Percentiles rank a stretch among this genome's conserved stretches.
phyloP scores from a whole-genome alignment of 2,797 vertebrate genomes.

The Protonibea diacanthus region DNA sequence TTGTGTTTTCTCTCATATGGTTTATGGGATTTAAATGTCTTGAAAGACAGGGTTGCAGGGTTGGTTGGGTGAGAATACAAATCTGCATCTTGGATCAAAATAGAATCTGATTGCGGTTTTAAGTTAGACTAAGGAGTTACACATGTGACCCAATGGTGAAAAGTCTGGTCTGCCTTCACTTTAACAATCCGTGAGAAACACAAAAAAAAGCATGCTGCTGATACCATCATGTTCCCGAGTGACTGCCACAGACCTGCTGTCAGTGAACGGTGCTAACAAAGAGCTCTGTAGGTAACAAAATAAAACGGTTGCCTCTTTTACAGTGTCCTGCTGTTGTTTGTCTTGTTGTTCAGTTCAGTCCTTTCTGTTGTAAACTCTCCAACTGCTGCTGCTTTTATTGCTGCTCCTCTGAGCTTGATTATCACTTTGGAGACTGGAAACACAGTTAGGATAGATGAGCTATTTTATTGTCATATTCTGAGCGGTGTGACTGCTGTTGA shows the following conservation, averaged over 20 bases:
- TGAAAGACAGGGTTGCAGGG: not conserved
- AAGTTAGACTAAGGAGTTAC: conserved; percentile 6
- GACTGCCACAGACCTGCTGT: conserved; percentile 10
- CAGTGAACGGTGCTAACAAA: not conserved
- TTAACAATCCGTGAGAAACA: conserved; percentile 18
- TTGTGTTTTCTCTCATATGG: not conserved
- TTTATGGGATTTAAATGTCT: conserved; percentile 26
- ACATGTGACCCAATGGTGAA: conserved; percentile 59
- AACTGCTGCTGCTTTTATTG: conserved; percentile 25
- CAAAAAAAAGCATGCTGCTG: not conserved
- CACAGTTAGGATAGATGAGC: conserved; percentile 26
- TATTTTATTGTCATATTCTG: conserved; percentile 35
- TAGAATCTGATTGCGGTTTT: conserved; percentile 34
- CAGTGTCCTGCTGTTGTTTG: not conserved
- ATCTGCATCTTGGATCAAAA: conserved; percentile 13
- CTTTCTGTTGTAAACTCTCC: conserved; percentile 6
- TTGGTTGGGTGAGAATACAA: conserved; percentile 12
- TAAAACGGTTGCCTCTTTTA: conserved; percentile 13
- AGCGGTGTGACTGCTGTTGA: conserved; percentile 22
- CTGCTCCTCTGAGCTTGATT: conserved; percentile 41
- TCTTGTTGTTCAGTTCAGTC: not conserved
- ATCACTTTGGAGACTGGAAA: conserved; percentile 32
- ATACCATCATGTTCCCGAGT: not conserved
- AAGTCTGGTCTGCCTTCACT: conserved; percentile 47
- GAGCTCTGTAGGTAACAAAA: conserved; percentile 3